A percentile compares a stretch with the other conserved stretches of the same genome.
phyloP scores from a whole-genome alignment of 1,140 invertebrate species.

The Drosophila oshimai region DNA sequence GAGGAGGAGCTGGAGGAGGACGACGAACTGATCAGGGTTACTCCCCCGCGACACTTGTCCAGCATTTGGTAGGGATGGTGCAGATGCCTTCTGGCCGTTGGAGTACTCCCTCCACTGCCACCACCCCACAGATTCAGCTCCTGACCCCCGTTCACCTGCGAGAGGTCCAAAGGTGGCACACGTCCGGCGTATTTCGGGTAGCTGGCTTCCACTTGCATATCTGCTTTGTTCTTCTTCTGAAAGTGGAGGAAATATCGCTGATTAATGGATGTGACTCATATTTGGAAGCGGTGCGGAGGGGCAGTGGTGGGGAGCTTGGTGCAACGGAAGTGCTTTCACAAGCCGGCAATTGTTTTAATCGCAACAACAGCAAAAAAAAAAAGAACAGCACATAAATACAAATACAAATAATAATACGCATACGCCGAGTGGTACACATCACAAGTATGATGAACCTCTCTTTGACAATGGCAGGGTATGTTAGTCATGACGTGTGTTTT shows the following conservation, averaged over 20 bases:
- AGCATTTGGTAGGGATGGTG: constrained; percentile 69
- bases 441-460: constrained; percentile 18
- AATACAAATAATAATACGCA: constrained; percentile 31
- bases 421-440: constrained; percentile 15
- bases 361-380: constrained; percentile 48
- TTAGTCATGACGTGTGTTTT: constrained; percentile 3
- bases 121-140: constrained; percentile 64
- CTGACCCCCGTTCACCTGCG: constrained; percentile 66
- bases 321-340: constrained; percentile 73
- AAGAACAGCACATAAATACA: constrained; percentile 17
- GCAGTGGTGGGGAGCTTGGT: neutral
- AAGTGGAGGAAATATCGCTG: constrained; percentile 38
- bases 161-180: constrained; percentile 75
- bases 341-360: constrained; percentile 75
- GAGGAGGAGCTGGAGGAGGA: constrained; percentile 8
- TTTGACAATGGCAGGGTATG: neutral
- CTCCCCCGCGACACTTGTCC: constrained; percentile 59
- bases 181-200: constrained; percentile 79
- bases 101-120: constrained; percentile 16
- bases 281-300: neutral
- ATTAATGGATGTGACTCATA: constrained; percentile 70
- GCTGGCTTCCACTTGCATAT: constrained; percentile 78
- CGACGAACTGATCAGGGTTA: constrained; percentile 30
- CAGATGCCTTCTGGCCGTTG: constrained; percentile 40
- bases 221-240: constrained; percentile 20